These are phyloP conservation scores for Premnoplex brunnescens DNA, from an alignment of 2,797 vertebrate genomes.

Conservation along the genomic window DNA sequence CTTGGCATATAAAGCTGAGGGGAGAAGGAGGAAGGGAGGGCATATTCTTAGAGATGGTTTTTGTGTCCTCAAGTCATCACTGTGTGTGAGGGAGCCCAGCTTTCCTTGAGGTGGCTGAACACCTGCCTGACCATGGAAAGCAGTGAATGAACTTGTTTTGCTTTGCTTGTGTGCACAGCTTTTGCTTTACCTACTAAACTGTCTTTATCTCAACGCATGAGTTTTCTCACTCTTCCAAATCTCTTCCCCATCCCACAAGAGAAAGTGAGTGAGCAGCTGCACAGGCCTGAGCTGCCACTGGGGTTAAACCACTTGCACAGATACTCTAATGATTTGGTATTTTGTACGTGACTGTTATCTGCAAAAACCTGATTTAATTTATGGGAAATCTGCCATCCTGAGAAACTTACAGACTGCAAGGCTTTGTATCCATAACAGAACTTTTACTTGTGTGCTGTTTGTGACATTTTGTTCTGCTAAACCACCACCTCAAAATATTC, in stretches of 20 bases:
- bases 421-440: not conserved
- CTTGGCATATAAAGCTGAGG: not conserved
- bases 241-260: not conserved
- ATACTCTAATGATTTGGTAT: not conserved
- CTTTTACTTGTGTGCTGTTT: not conserved
- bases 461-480: not conserved
- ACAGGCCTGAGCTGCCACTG: not conserved
- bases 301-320: not conserved
- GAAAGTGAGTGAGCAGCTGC: not conserved
- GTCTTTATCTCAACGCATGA: not conserved
- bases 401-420: not conserved
- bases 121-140: not conserved
- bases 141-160: not conserved
- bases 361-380: not conserved
- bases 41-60: not conserved
- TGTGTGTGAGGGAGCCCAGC: not conserved
- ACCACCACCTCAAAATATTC: not conserved
- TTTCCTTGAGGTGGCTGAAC: not conserved
- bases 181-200: not conserved
- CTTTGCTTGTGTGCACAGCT: not conserved
- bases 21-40: not conserved
- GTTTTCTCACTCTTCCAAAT: not conserved
- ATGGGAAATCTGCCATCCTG: not conserved
- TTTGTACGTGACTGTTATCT: not conserved
- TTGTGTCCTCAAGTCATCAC: not conserved